These are phyloP conservation scores for Epinephelus fuscoguttatus DNA, from an alignment of 2,113 vertebrate species.

Conservation along the genomic window DNA sequence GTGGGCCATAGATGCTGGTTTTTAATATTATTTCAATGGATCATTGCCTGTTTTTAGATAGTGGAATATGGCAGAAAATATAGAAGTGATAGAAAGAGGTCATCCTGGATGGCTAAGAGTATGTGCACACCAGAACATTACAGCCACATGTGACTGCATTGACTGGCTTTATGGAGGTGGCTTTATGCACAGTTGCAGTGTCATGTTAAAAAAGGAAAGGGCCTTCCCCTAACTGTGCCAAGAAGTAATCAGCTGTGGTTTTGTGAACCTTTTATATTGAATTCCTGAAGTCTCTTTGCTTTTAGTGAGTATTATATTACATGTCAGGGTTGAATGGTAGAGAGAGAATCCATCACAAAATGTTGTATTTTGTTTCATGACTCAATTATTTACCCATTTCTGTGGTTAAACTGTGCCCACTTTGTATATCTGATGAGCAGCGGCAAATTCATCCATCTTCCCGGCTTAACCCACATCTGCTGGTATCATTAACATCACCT, in stretches of 20 bases:
- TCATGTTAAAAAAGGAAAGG: neutral
- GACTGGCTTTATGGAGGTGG: neutral
- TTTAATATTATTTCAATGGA: conserved; percentile 24
- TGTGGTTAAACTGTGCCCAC: conserved; percentile 1
- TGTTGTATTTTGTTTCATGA: neutral
- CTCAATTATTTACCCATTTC: neutral
- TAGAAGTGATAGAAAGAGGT: neutral
- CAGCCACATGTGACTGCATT: too few species aligned
- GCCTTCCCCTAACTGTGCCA: neutral
- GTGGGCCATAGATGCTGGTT: neutral
- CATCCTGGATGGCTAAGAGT: neutral
- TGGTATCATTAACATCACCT: conserved; percentile 42
- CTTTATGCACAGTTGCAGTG: neutral
- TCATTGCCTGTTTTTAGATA: neutral
- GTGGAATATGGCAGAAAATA: neutral
- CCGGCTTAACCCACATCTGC: conserved; percentile 39
- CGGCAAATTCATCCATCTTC: conserved; percentile 2
- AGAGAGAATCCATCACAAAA: neutral
- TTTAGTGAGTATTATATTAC: too few species aligned
- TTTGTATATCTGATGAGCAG: conserved; percentile 26
- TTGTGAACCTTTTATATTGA: too few species aligned
- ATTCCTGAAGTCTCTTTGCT: too few species aligned
- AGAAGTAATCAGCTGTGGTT: too few species aligned
- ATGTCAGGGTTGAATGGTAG: neutral
- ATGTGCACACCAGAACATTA: neutral